Percentiles rank a stretch among this genome's conserved stretches.
phyloP scores from a whole-genome alignment of 2,797 vertebrate genomes.

The Apodemus agrarius region DNA sequence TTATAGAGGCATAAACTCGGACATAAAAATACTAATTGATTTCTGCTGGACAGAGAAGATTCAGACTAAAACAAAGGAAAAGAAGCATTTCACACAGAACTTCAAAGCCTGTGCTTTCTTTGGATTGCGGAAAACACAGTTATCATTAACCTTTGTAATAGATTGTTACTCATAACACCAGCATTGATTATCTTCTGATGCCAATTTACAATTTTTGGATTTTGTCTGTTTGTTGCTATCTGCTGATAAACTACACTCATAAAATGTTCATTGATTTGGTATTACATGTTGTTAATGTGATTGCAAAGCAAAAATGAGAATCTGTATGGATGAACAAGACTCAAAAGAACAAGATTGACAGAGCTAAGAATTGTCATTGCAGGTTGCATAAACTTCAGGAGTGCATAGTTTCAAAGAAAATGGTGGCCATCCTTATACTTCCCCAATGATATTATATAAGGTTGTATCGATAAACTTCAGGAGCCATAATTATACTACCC shows the following conservation, averaged over 20 bases:
- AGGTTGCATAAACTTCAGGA: constrained; percentile 18
- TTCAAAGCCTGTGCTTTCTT: constrained; percentile 18
- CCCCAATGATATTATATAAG: background rate
- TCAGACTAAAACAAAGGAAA: background rate
- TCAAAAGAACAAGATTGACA: background rate
- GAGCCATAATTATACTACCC: background rate
- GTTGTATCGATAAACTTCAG: constrained; percentile 8
- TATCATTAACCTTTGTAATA: constrained; percentile 6
- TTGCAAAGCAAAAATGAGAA: constrained; percentile 47
- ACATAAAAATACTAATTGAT: constrained; percentile 73
- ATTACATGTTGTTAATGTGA: background rate
- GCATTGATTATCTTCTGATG: background rate
- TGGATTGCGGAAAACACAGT: background rate
- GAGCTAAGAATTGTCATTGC: background rate
- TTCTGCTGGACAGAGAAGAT: constrained; percentile 61
- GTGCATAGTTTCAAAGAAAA: constrained; percentile 1
- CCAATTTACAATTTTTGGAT: background rate
- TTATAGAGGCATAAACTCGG: constrained; percentile 68
- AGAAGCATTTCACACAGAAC: background rate
- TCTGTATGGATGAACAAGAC: background rate
- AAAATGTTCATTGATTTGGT: background rate
- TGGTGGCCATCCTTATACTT: background rate
- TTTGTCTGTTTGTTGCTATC: constrained; percentile 17
- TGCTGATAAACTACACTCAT: background rate
- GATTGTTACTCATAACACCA: background rate